Percentiles rank a stretch among this genome's conserved stretches.
Evolutionary conservation across 2,113 vertebrate genomes (phyloP).

Genomic region (Symphodus melops): DNA sequence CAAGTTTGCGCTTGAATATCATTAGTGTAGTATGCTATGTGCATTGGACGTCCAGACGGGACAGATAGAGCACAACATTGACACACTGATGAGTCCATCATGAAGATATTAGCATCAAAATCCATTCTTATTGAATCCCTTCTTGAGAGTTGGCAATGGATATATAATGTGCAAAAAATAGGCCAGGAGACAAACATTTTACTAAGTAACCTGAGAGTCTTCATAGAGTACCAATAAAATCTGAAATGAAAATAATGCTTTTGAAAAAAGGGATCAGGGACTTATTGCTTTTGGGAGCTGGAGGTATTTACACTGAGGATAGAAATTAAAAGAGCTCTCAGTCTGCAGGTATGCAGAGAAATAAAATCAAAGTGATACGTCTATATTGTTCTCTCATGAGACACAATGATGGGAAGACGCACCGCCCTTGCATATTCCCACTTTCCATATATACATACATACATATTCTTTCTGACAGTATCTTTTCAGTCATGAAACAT

Average conservation of each 20-base stretch:
- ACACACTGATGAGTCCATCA: too few relatives aligned
- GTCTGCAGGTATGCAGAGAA: slow-evolving; percentile 14
- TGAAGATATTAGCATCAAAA: too few relatives aligned
- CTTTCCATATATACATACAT: slow-evolving; percentile 2
- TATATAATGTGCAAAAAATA: neutral
- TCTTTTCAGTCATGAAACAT: too few relatives aligned
- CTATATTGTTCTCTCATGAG: slow-evolving; percentile 49
- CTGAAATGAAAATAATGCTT: slow-evolving; percentile 13
- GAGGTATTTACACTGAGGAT: slow-evolving; percentile 32
- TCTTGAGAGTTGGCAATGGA: neutral
- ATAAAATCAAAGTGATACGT: slow-evolving; percentile 29
- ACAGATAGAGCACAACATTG: too few relatives aligned
- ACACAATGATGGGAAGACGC: slow-evolving; percentile 20
- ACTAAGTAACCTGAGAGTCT: slow-evolving; percentile 31
- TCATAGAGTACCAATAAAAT: slow-evolving; percentile 22
- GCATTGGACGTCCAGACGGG: too few relatives aligned
- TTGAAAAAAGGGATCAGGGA: slow-evolving; percentile 23
- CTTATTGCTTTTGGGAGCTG: slow-evolving; percentile 17
- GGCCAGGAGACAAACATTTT: neutral
- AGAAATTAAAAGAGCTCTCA: slow-evolving; percentile 54
- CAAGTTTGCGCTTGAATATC: too few relatives aligned
- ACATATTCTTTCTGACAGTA: slow-evolving; percentile 32
- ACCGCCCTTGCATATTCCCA: slow-evolving; percentile 1
- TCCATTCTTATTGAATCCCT: neutral
- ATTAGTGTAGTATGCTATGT: too few relatives aligned